Percentiles rank a stretch among this genome's conserved stretches.
Evolutionary conservation across 2,797 vertebrate species (phyloP).

Genomic region (Alca torda): DNA sequence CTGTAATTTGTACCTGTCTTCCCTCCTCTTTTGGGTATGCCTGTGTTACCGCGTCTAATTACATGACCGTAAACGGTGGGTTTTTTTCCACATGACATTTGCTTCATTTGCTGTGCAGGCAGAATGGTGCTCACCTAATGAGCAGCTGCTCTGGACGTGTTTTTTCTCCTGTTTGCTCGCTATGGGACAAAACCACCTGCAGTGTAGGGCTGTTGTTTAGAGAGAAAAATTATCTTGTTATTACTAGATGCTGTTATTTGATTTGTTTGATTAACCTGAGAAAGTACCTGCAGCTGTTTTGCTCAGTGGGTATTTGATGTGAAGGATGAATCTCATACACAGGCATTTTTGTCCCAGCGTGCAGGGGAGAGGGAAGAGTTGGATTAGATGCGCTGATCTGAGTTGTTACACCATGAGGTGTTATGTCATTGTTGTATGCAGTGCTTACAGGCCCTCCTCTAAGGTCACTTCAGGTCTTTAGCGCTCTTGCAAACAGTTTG

Average conservation of each 20-base stretch:
- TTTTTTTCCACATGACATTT: neutral
- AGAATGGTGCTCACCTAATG: conserved; percentile 30
- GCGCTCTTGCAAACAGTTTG: neutral
- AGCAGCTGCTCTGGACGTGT: conserved; percentile 36
- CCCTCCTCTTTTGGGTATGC: conserved; percentile 11
- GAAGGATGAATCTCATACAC: conserved; percentile 8
- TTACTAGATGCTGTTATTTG: conserved; percentile 44
- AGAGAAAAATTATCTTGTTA: neutral
- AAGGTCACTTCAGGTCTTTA: neutral
- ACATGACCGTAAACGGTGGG: neutral
- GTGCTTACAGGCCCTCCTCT: neutral
- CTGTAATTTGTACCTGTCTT: conserved; percentile 40
- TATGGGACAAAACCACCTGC: conserved; percentile 41
- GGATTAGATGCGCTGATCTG: neutral
- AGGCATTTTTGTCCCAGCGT: neutral
- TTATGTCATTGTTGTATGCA: neutral
- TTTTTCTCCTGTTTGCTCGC: neutral
- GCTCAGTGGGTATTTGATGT: neutral
- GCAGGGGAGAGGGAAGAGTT: neutral
- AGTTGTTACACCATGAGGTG: neutral
- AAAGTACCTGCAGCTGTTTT: conserved; percentile 30
- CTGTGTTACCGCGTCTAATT: neutral
- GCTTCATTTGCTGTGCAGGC: conserved; percentile 24
- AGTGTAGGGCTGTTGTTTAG: neutral
- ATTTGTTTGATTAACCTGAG: conserved; percentile 58